Evolutionary conservation across 2,113 vertebrate genomes (phyloP).

Genomic region (Coregonus clupeaformis): DNA sequence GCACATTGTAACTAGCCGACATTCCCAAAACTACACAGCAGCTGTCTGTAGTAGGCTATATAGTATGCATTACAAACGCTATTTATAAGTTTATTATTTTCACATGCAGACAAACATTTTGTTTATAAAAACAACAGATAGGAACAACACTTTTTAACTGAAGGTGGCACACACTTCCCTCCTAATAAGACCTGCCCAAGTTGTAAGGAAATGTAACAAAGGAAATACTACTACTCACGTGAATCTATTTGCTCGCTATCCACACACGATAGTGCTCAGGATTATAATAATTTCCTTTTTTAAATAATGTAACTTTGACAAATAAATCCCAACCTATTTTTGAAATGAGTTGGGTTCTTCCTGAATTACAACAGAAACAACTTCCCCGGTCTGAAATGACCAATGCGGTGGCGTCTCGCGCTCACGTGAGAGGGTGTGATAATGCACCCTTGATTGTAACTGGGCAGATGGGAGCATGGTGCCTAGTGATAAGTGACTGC

Average conservation of each 20-base stretch:
- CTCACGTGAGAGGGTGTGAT: constrained; percentile 60
- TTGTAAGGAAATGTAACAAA: constrained; percentile 23
- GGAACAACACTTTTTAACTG: no score
- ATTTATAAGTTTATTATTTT: no score
- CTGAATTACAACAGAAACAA: constrained; percentile 63
- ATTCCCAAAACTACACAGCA: no score
- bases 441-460: constrained; percentile 44
- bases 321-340: background rate
- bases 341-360: constrained; percentile 43
- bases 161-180: no score
- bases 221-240: constrained; percentile 48
- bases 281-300: background rate
- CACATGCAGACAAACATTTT: no score
- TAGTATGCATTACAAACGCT: no score
- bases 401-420: constrained; percentile 42
- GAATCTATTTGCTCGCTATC: background rate
- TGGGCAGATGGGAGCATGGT: constrained; percentile 46
- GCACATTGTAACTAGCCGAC: no score
- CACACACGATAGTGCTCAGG: background rate
- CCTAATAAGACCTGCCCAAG: background rate
- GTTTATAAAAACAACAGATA: no score
- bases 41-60: no score
- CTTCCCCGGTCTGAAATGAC: constrained; percentile 29
- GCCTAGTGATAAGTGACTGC: background rate
- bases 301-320: background rate